Evolutionary conservation across 2,888 invertebrate species (phyloP).

Genomic region (Ariolimax columbianus): DNA sequence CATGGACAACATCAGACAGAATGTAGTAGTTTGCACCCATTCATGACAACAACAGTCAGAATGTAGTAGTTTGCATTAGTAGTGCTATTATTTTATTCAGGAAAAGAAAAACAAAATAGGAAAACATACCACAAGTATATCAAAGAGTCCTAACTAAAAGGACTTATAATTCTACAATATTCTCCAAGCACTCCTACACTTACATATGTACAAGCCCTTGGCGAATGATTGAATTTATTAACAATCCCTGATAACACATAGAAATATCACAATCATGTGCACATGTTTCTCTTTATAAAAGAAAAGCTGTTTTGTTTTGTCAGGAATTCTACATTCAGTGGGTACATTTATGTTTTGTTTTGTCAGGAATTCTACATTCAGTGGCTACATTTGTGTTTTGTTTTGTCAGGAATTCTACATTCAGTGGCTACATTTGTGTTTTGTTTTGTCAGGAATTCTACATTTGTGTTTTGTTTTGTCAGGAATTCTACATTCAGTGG

Average conservation of each 20-base stretch:
- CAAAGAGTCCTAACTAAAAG: background rate
- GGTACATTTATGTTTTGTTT: constrained; percentile 6
- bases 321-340: no score
- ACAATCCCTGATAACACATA: constrained; percentile 36
- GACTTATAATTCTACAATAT: background rate
- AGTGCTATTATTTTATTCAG: constrained; percentile 13
- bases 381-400: no score
- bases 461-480: background rate
- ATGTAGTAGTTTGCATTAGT: constrained; percentile 19
- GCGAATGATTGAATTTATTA: constrained; percentile 16
- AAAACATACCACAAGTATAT: constrained; percentile 3
- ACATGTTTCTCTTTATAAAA: constrained; percentile 42
- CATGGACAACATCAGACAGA: no score
- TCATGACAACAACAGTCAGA: no score
- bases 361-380: background rate
- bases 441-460: background rate
- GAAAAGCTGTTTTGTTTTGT: constrained; percentile 17
- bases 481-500: background rate
- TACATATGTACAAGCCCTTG: background rate
- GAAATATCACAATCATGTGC: constrained; percentile 25
- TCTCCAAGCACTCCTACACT: background rate
- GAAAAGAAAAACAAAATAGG: background rate
- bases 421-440: no score
- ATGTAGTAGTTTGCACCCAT: no score
- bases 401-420: background rate